Percentiles rank a stretch among this genome's conserved stretches.
phyloP scores from a whole-genome alignment of 2,888 invertebrate genomes.

The Ommatoiulus sabulosus region DNA sequence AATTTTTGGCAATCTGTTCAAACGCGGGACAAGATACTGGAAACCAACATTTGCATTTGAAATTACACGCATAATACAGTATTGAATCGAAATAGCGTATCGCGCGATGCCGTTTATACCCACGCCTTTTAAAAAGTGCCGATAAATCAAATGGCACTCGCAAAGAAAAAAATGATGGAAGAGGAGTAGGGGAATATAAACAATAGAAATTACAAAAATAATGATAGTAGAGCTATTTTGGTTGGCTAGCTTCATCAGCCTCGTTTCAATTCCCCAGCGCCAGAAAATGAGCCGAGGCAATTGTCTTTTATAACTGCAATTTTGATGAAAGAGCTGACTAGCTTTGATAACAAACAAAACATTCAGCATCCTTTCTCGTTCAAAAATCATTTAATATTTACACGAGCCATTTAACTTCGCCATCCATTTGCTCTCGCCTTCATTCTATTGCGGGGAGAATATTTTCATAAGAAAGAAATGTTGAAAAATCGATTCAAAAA shows the following conservation, averaged over 20 bases:
- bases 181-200: background rate
- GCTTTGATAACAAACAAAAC: constrained; percentile 40
- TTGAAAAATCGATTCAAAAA: constrained; percentile 25
- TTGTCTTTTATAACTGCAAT: constrained; percentile 40
- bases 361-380: constrained; percentile 48
- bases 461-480: constrained; percentile 36
- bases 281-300: constrained; percentile 39
- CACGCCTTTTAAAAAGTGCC: background rate
- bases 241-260: constrained; percentile 17
- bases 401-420: constrained; percentile 45
- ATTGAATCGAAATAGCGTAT: background rate
- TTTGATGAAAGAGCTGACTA: constrained; percentile 40
- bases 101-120: background rate
- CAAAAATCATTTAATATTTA: constrained; percentile 52
- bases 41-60: background rate
- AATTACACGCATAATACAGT: background rate
- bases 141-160: background rate
- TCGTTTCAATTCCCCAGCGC: constrained; percentile 21
- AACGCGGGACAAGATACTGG: background rate
- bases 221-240: constrained; percentile 22
- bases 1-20: too few relatives aligned
- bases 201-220: constrained; percentile 24
- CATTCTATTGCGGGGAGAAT: background rate
- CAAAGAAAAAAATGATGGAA: background rate
- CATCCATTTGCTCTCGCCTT: constrained; percentile 35